A percentile compares a stretch with the other conserved stretches of the same genome.
These are phyloP conservation scores for Acanthornis magna DNA, from an alignment of 2,797 vertebrate species.

Conservation along the genomic window DNA sequence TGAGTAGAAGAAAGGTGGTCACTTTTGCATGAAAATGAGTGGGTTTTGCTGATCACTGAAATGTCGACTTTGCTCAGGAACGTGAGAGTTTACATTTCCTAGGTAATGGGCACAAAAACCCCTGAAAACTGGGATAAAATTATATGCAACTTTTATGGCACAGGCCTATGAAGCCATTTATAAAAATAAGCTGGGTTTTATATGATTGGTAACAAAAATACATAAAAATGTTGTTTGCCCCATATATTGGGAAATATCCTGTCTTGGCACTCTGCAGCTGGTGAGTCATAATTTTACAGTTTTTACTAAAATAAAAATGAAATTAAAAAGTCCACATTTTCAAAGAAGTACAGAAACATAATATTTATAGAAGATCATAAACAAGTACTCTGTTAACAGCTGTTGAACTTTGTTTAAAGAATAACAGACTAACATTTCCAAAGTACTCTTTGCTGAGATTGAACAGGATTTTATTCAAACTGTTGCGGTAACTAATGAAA, in stretches of 20 bases:
- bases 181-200: slow-evolving; percentile 60
- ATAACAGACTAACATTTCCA: slow-evolving; percentile 68
- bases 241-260: slow-evolving; percentile 62
- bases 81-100: slow-evolving; percentile 31
- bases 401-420: slow-evolving; percentile 59
- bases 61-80: slow-evolving; percentile 26
- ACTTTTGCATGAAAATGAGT: slow-evolving; percentile 17
- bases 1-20: background rate
- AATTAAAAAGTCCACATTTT: slow-evolving; percentile 66
- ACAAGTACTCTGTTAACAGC: slow-evolving; percentile 66
- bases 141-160: slow-evolving; percentile 38
- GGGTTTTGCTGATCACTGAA: slow-evolving; percentile 19
- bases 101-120: slow-evolving; percentile 19
- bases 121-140: slow-evolving; percentile 59
- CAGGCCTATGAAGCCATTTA: slow-evolving; percentile 47
- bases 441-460: slow-evolving; percentile 69
- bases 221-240: slow-evolving; percentile 46
- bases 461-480: slow-evolving; percentile 71
- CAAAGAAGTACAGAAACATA: slow-evolving; percentile 59
- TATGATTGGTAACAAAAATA: slow-evolving; percentile 61
- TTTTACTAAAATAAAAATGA: slow-evolving; percentile 71
- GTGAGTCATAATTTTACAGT: slow-evolving; percentile 62
- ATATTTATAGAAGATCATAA: slow-evolving; percentile 66
- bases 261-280: slow-evolving; percentile 42
- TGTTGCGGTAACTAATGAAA: slow-evolving; percentile 70